Base-by-base conservation (phyloP, 2,797 vertebrate species). In the Knipowitschia caucasica region DNA sequence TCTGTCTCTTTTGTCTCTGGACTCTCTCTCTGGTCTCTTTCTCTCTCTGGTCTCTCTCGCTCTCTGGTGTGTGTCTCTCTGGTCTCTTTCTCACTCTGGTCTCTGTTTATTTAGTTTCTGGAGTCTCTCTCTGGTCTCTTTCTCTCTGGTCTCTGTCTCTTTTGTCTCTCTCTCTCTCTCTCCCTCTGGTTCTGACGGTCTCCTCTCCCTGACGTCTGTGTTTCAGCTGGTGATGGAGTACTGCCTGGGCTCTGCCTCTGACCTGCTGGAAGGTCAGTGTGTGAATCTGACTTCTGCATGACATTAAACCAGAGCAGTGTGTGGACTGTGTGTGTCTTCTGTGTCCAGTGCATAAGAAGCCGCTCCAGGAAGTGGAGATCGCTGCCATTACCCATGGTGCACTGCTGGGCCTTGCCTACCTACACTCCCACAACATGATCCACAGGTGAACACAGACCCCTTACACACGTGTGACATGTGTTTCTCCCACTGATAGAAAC, bases 361-460 rank as follows among this genome's bases (percentile, higher is more conserved):
- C 94, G 31, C 90, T 96, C 59, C 94, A 95, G 86, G 94, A 95
- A 87, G 91, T 93, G 56, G 94, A 95, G 86, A 96, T 96, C 68
- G 94, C 94, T 57, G 94, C 94, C 60, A 94, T 96, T 76, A 94
- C 91, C 61, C 93, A 95, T n/a, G 94, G 94, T 77, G 94, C 94
- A 59, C 85, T 96, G 81, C 93, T 94, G 81, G 94, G 94, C 68
- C 77, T 96, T 86, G 94, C 92, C 9, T 96, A 95, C 81, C 92
- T 96, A 67, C 94, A 96, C 81, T 93, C 92, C 27, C 94, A 95
- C 90, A 95, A 94, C 86, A 96, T 96, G 93, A 96, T 96, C 83
- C 94, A 96, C 84, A 94, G 94, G 94, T 96, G 79, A 63, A 20
- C 35, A 18, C 36, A 61, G 81, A 62, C 64, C 72, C 63, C 69